Conservation (phyloP, 2,113 vertebrate genomes). For the Anguilla japonica region DNA sequence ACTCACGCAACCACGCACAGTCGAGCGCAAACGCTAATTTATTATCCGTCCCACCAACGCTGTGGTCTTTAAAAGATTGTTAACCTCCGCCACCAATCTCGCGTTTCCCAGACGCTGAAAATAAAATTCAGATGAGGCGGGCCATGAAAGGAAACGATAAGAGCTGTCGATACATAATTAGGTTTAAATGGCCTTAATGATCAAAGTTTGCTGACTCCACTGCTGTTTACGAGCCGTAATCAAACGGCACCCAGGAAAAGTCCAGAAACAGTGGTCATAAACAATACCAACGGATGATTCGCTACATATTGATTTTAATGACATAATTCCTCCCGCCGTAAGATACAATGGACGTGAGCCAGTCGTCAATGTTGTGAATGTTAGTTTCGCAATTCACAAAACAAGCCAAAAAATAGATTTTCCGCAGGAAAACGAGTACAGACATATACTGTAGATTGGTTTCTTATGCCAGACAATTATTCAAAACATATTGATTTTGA, state of each 20-base stretch:
- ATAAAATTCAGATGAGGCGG: constrained; percentile 53
- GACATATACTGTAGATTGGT: no score
- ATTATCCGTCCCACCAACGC: constrained; percentile 24
- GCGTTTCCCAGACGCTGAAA: constrained; percentile 43
- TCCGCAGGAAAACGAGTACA: not conserved
- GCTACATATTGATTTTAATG: constrained; percentile 57
- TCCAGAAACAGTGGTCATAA: constrained; percentile 66
- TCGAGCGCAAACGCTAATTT: constrained; percentile 23
- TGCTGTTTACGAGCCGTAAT: constrained; percentile 66
- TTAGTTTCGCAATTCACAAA: not conserved
- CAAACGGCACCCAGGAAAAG: constrained; percentile 65
- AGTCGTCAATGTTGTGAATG: not conserved
- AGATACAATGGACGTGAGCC: not conserved
- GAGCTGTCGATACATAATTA: constrained; percentile 80
- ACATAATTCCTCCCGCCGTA: constrained; percentile 55
- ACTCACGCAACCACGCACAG: no score
- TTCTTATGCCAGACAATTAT: no score
- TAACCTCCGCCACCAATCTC: constrained; percentile 55
- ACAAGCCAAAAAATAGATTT: not conserved
- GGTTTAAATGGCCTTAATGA: constrained; percentile 76
- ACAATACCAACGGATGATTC: constrained; percentile 64
- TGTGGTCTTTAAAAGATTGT: constrained; percentile 57
- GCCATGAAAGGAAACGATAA: constrained; percentile 67
- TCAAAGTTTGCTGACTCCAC: constrained; percentile 72
- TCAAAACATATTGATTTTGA: no score